Conservation (phyloP, 2,797 vertebrate genomes). For the Enteromius argenteus region DNA sequence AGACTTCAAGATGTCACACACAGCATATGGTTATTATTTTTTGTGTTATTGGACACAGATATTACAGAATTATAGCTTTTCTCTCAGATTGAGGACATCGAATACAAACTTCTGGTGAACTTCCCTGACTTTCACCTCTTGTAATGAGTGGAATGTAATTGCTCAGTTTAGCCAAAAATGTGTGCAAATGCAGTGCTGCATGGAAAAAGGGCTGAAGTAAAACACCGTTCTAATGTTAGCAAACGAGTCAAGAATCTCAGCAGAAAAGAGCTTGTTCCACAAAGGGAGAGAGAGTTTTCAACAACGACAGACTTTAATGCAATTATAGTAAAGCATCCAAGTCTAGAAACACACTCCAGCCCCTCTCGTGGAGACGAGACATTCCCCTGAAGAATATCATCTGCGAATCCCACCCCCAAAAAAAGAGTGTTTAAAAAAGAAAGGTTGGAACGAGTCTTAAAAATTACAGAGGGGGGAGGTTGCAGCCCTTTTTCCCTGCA, state of each 20-base stretch:
- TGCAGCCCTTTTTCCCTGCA: conserved; percentile 59
- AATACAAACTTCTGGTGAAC: conserved; percentile 60
- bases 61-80: background rate
- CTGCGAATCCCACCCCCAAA: conserved; percentile 48
- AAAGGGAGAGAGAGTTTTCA: conserved; percentile 55
- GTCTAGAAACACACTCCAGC: conserved; percentile 56
- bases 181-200: conserved; percentile 32
- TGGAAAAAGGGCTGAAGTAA: conserved; percentile 11
- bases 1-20: background rate
- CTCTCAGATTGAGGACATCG: conserved; percentile 14
- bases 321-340: conserved; percentile 56
- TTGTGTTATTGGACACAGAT: background rate
- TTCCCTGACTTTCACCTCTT: conserved; percentile 54
- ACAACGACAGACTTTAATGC: conserved; percentile 57
- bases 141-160: conserved; percentile 59
- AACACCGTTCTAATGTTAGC: conserved; percentile 29
- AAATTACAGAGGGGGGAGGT: conserved; percentile 57
- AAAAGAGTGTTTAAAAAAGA: conserved; percentile 57
- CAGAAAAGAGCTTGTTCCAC: conserved; percentile 45
- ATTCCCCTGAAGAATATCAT: conserved; percentile 58
- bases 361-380: conserved; percentile 18
- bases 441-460: conserved; percentile 55
- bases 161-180: conserved; percentile 57
- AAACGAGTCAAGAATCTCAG: conserved; percentile 40
- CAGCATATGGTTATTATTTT: background rate